These are phyloP conservation scores for Elephantulus edwardii DNA, from an alignment of 2,113 vertebrate species.

Conservation along the genomic window DNA sequence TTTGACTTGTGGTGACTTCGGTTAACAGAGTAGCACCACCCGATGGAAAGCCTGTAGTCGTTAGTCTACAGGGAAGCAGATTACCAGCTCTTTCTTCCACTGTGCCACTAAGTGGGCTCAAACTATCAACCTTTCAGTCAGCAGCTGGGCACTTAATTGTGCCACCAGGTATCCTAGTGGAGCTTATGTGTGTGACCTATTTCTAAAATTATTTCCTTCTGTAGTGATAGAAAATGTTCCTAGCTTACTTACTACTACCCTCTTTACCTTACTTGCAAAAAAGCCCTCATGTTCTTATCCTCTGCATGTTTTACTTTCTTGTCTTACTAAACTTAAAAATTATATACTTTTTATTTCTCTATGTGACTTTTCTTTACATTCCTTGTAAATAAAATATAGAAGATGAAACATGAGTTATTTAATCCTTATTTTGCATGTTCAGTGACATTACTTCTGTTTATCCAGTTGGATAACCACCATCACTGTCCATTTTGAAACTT, in stretches of 20 bases:
- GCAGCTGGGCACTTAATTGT: too few species aligned
- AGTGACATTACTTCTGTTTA: not conserved
- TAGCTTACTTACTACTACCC: not conserved
- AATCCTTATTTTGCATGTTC: not conserved
- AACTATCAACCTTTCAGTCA: too few species aligned
- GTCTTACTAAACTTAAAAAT: too few species aligned
- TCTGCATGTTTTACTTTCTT: not conserved
- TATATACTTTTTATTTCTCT: not conserved
- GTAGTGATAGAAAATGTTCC: not conserved
- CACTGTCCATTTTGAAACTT: not conserved
- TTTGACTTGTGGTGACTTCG: too few species aligned
- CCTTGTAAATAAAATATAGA: not conserved
- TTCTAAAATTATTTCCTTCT: conserved; percentile 3
- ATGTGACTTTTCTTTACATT: not conserved
- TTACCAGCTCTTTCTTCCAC: too few species aligned
- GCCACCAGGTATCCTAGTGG: not conserved
- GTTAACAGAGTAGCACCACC: too few species aligned
- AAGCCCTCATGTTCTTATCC: not conserved
- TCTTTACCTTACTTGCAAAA: not conserved
- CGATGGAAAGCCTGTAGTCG: too few species aligned
- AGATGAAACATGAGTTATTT: not conserved
- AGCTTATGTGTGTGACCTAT: not conserved
- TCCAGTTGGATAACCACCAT: not conserved
- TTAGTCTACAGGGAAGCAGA: too few species aligned
- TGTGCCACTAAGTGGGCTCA: too few species aligned